Evolutionary conservation across 2,113 vertebrate species (phyloP), one percentile per base, ranked within the genome.

Genomic region (Neoarius graeffei): DNA sequence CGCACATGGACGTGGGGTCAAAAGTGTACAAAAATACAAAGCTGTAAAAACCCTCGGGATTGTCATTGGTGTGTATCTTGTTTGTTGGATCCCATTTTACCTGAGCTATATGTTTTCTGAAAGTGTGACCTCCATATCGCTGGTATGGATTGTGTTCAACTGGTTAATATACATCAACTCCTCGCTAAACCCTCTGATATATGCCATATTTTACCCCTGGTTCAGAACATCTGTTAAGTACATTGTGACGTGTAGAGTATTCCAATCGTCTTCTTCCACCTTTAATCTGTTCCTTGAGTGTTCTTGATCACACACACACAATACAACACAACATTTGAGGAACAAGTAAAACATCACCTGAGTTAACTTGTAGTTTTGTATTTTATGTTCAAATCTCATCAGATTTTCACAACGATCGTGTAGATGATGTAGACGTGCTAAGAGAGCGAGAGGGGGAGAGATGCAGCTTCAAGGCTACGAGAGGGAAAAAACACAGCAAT

Each of bases 121-220:
- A 10, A 84, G 15, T 15, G 11, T 69, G 42, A n/a, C 52, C 2
- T 52, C 64, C 23, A 27, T 42, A 57, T 85, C 60, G 14, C 20
- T 86, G 11, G 35, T 83, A n/a, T 87, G 77, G 77, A 54, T 74
- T 10, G 0, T 88, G 3, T 27, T 88, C 52, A 67, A 67, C 10
- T 90, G 86, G 87, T 50, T 90, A 2, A 1, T 74, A 4, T 88
- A 83, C 5, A 27, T 88, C 7, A 90, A 88, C 64, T 90, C 89
- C 27, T 83, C 81, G 20, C 20, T 90, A 15, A 90, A 88, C 80
- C 89, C 89, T 1, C 27, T 88, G 19, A 86, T 86, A 3, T 88
- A 88, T 74, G 89, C 87, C 57, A 85, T 90, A 79, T 90, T 90
- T 86, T 88, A 90, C 79, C 60, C 74, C 35, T 90, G 89, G 89